Base-by-base conservation (phyloP, 2,113 vertebrate species). In the Phycodurus eques region DNA sequence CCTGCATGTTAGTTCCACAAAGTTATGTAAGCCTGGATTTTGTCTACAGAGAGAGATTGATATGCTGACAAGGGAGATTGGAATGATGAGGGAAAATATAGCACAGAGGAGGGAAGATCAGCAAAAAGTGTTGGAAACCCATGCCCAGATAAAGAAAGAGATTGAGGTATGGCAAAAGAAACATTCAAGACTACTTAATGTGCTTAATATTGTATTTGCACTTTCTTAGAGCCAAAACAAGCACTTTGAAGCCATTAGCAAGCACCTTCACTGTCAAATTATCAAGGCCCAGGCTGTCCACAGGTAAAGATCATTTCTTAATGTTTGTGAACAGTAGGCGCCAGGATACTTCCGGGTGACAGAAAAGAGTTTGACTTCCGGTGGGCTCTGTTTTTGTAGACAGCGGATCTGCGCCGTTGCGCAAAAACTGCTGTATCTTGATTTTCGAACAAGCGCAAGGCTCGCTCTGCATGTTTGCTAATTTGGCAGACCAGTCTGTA, bases 221-320 rank as follows among this genome's bases (percentile, higher is more conserved):
- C 53, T 39, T 15, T 1, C 22, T 68, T 71, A 93, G 92, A 92
- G 92, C 67, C 88, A 93, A 78, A 89, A 89, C 80, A 86, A 77
- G 53, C 87, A 87, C 8, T 90, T 74, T 33, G 88, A 92, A 51
- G 90, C 89, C 80, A 90, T 93, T 14, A 31, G 90, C 42, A 93
- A 87, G 62, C 87, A 86, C 7, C 88, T 93, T 64, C 72, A 65
- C 78, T 90, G 88, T 76, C 92, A 93, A 62, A 71, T 93, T 65
- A 89, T 85, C 80, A 87, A 88, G 64, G 81, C 90, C 31, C 89
- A 91, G 75, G 82, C 77, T 1, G 68, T 35, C 15, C 80, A 89
- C 77, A 83, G 85, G 88, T 90, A 42, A 20, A 61, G 70, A 35
- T 0, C 14, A 35, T 35, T 61, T 8, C 19, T n/a, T n/a, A 7